Percentiles rank a stretch among this genome's conserved stretches.
Evolutionary conservation across 2,797 vertebrate genomes (phyloP).

Genomic region (Sebastes elongatus): DNA sequence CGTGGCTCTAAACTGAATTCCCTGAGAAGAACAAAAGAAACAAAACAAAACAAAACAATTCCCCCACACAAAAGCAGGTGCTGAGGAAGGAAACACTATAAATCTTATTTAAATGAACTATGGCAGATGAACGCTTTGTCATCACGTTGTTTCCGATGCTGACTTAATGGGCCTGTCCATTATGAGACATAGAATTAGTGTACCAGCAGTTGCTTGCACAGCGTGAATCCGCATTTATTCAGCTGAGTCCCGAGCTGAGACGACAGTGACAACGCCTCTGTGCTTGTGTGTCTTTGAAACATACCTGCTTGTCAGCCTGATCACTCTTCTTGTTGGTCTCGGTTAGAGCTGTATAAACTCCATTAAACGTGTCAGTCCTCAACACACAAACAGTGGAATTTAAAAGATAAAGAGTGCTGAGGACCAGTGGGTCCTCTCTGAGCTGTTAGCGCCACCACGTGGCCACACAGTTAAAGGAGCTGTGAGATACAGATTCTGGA

Average conservation of each 20-base stretch:
- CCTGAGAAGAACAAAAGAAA: background rate
- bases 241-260: no score
- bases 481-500: background rate
- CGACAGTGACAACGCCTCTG: background rate
- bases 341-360: background rate
- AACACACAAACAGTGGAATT: background rate
- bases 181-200: background rate
- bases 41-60: background rate
- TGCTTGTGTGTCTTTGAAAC: background rate
- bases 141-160: background rate
- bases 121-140: background rate
- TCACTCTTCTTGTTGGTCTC: background rate
- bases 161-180: background rate
- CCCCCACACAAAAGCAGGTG: background rate
- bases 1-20: background rate
- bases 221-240: background rate
- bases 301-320: background rate
- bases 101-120: background rate
- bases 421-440: background rate
- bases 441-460: conserved; percentile 26
- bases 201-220: background rate
- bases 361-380: background rate
- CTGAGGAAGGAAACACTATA: background rate
- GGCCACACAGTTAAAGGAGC: conserved; percentile 1
- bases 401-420: background rate